Evolutionary conservation across 2,888 invertebrate genomes (phyloP), one percentile per base, ranked within the genome.

Genomic region (Chrysomela aeneicollis): DNA sequence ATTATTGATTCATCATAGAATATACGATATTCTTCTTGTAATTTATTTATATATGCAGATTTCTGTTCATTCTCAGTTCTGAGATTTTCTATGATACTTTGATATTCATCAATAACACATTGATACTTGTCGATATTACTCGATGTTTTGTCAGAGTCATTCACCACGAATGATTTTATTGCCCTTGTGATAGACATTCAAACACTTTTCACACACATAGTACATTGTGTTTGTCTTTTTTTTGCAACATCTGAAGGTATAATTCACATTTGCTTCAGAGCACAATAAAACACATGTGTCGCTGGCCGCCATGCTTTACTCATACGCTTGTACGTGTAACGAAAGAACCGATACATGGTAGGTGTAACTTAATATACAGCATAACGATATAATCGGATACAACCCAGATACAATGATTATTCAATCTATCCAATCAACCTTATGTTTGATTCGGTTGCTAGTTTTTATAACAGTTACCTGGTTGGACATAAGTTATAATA

Each of bases 131-230:
- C 22, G 10, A 51, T 51, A 21, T 51, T 22, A 21, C 51, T 51
- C 5, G 51, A 22, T 22, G 51, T 22, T 51, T 51, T 51, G 12
- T 51, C 51, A 9, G 22, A 21, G 22, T 10, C 49, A 49, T 49
- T 51, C 51, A 51, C 51, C 22, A 22, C 51, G 22, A 22, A 51
- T 51, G 21, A 51, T 21, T 19, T 51, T 51, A 51, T 51, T 22
- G 21, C 15, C 51, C 21, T 22, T 51, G 9, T 51, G 51, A 22
- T 22, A 51, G 2, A 51, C 15, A 51, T 22, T 22, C 10, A 22
- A 51, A 22, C 22, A 51, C 51, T 51, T n/a, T 22, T 22, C 51
- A 51, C 26, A 51, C 10, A 51, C 51, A 51, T 51, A 51, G 51
- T 51, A 51, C 22, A 51, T 22, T 26, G 51, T 51, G 22, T 19